Conservation (phyloP, 2,888 invertebrate species). For the Agrotis exclamationis region DNA sequence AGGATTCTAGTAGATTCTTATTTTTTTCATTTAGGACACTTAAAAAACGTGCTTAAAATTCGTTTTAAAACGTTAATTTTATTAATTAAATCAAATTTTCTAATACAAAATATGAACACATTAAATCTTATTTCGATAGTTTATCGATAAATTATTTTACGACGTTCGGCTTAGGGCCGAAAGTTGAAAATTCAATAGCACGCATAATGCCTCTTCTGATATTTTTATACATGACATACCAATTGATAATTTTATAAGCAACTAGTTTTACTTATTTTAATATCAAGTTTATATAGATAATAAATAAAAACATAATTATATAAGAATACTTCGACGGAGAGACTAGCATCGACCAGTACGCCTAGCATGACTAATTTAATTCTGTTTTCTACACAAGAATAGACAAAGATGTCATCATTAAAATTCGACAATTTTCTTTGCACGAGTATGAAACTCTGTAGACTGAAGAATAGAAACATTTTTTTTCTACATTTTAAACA, state of each 20-base stretch:
- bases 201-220: not conserved
- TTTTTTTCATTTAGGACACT: not conserved
- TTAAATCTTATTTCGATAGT: constrained; percentile 26
- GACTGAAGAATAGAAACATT: too few relatives aligned
- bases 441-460: too few relatives aligned
- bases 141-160: constrained; percentile 6
- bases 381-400: too few relatives aligned
- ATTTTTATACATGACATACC: not conserved
- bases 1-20: too few relatives aligned
- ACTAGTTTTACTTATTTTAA: not conserved
- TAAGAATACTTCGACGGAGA: too few relatives aligned
- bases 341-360: too few relatives aligned
- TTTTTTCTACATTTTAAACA: too few relatives aligned
- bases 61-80: constrained; percentile 5
- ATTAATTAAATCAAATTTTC: constrained; percentile 24
- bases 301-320: too few relatives aligned
- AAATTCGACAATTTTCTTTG: too few relatives aligned
- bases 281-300: too few relatives aligned
- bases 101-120: constrained; percentile 51
- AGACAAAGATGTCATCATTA: too few relatives aligned
- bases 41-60: not conserved
- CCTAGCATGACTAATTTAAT: too few relatives aligned
- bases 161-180: not conserved
- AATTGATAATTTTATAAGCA: not conserved
- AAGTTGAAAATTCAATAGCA: not conserved